A percentile compares a stretch with the other conserved stretches of the same genome.
Evolutionary conservation across 2,888 invertebrate species (phyloP).

Genomic region (Schizaphis graminum): DNA sequence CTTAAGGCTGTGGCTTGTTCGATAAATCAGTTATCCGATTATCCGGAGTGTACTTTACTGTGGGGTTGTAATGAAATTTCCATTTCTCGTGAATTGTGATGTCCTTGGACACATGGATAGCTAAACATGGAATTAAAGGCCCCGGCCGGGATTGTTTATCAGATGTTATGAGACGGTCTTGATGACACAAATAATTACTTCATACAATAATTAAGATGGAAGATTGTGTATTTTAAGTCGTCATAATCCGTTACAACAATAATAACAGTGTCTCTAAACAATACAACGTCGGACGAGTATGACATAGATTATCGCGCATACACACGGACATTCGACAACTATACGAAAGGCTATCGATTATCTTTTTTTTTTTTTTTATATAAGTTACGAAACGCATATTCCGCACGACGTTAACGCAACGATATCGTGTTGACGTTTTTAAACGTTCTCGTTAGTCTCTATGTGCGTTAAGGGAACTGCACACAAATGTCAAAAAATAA

Average conservation of each 20-base stretch:
- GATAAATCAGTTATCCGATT: slow-evolving; percentile 45
- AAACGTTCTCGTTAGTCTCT: background rate
- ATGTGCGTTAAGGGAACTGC: background rate
- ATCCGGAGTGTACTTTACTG: slow-evolving; percentile 15
- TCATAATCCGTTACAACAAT: slow-evolving; percentile 9
- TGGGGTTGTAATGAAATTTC: slow-evolving; percentile 32
- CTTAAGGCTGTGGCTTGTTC: background rate
- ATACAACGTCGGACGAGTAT: background rate
- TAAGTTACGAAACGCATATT: background rate
- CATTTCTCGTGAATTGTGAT: slow-evolving; percentile 13
- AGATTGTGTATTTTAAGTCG: background rate
- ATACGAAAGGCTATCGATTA: background rate
- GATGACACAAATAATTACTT: slow-evolving; percentile 7
- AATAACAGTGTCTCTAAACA: background rate
- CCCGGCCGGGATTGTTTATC: slow-evolving; percentile 16
- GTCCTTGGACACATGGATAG: background rate
- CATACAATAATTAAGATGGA: background rate
- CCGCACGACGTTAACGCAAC: background rate
- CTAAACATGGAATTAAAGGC: slow-evolving; percentile 1
- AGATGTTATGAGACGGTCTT: background rate
- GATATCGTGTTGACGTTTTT: background rate
- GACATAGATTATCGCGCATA: background rate
- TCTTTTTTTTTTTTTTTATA: background rate
- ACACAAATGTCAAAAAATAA: background rate
- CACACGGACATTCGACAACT: background rate